These are phyloP conservation scores for Cloeon dipterum DNA, from an alignment of 2,888 invertebrate genomes.

Conservation along the genomic window DNA sequence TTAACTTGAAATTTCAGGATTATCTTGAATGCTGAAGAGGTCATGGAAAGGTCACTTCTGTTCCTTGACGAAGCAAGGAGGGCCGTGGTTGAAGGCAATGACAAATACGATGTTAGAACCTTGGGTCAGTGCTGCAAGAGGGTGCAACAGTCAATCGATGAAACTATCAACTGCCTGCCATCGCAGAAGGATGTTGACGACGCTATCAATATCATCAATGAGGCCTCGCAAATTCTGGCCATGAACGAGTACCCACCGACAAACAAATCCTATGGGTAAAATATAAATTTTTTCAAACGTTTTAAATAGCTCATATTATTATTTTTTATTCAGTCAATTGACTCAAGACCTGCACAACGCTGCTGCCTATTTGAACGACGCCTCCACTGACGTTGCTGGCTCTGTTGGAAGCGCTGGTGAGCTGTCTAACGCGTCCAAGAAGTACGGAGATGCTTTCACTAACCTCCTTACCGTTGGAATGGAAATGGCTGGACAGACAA, in stretches of 20 bases:
- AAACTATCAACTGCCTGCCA: conserved; percentile 65
- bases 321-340: conserved; percentile 40
- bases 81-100: conserved; percentile 37
- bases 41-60: conserved; percentile 49
- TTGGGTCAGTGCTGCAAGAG: conserved; percentile 54
- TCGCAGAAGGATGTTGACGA: conserved; percentile 87
- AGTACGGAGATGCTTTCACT: conserved; percentile 56
- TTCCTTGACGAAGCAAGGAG: conserved; percentile 63
- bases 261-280: conserved; percentile 40
- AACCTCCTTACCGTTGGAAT: conserved; percentile 53
- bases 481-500: conserved; percentile 67
- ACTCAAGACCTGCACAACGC: conserved; percentile 67
- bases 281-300: neutral
- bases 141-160: conserved; percentile 39
- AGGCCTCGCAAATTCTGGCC: conserved; percentile 38
- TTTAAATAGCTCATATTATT: neutral
- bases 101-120: conserved; percentile 23
- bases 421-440: conserved; percentile 49
- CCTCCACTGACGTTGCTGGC: conserved; percentile 61
- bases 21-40: conserved; percentile 41
- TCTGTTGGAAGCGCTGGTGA: conserved; percentile 43
- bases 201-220: conserved; percentile 59
- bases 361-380: conserved; percentile 62
- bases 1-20: too few species aligned
- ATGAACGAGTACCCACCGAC: conserved; percentile 53